A percentile compares a stretch with the other conserved stretches of the same genome.
Evolutionary conservation across 2,888 invertebrate species (phyloP).

Genomic region (Campoletis raptor): DNA sequence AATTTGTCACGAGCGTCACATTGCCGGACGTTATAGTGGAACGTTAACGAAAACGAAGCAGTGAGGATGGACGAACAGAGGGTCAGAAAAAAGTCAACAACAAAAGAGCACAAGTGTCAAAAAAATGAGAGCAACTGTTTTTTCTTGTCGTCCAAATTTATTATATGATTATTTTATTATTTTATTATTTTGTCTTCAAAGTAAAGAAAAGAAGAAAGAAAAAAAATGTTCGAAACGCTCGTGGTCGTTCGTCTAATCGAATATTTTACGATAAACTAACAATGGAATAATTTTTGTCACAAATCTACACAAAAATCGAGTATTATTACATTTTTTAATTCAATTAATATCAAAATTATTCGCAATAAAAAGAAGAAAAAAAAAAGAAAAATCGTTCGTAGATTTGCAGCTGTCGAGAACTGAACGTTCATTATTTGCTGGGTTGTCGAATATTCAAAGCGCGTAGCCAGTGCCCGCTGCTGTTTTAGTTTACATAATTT

Average conservation of each 20-base stretch:
- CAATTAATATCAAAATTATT: background rate
- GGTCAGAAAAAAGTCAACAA: slow-evolving; percentile 13
- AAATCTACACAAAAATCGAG: background rate
- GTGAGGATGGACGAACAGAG: background rate
- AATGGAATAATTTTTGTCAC: background rate
- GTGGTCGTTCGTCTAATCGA: slow-evolving; percentile 70
- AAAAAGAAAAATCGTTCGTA: background rate
- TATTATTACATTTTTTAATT: background rate
- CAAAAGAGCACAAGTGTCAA: slow-evolving; percentile 8
- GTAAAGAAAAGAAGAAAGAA: no score
- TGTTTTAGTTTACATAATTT: slow-evolving; percentile 71
- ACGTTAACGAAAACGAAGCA: slow-evolving; percentile 33
- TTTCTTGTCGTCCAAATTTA: background rate
- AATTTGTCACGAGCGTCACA: slow-evolving; percentile 66
- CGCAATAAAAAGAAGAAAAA: background rate
- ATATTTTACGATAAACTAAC: background rate
- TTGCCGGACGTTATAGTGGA: slow-evolving; percentile 63
- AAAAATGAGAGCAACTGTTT: background rate
- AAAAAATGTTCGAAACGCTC: background rate
- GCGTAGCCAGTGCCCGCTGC: slow-evolving; percentile 59
- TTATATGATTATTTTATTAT: background rate
- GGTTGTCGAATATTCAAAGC: slow-evolving; percentile 68
- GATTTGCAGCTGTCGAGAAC: slow-evolving; percentile 1
- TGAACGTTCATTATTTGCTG: slow-evolving; percentile 22
- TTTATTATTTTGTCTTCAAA: background rate